Evolutionary conservation across 2,888 invertebrate genomes (phyloP), one percentile per base, ranked within the genome.

Genomic region (Spodoptera exigua): DNA sequence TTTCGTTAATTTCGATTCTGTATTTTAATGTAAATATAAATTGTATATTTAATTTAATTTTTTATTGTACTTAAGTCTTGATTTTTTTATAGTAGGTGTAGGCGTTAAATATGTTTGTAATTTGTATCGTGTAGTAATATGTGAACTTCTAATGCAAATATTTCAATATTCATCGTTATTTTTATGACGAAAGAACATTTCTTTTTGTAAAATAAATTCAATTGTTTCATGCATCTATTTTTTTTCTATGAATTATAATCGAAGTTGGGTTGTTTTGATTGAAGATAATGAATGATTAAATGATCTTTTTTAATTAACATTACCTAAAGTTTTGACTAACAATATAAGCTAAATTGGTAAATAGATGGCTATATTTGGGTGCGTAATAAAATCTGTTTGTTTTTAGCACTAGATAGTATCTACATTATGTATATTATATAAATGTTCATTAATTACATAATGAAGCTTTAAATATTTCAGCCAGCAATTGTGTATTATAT

Each of bases 1-100:
- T 90, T 91, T 92, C 89, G 90, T 92, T 91, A 65, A 4, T 57
- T 73, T 67, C 54, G 5, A 27, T 46, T 68, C n/a, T 73, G 60
- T 74, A 76, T 63, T 73, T 72, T 62, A 63, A 41, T 82, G 75
- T 81, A 80, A 64, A 78, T 79, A 80, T 69, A 68, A 73, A 63
- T 69, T 70, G 64, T 71, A 36, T 18, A 46, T 53, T 61, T 44
- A 54, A 59, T 69, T 73, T 55, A 56, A 62, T 44, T 59, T 53
- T 60, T n/a, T 72, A 55, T 27, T 73, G 45, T 69, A 75, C n/a
- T 48, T 54, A 47, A 17, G 21, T 49, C 43, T 68, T 49, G 32
- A 53, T 64, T 66, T 40, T 64, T 70, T 66, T 56, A 48, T 70
- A 37, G 78, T 61, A 57, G 64, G 76, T 55, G 66, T 67, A 67